Conservation (phyloP, 2,888 invertebrate genomes). For the Escarpia spicata region DNA sequence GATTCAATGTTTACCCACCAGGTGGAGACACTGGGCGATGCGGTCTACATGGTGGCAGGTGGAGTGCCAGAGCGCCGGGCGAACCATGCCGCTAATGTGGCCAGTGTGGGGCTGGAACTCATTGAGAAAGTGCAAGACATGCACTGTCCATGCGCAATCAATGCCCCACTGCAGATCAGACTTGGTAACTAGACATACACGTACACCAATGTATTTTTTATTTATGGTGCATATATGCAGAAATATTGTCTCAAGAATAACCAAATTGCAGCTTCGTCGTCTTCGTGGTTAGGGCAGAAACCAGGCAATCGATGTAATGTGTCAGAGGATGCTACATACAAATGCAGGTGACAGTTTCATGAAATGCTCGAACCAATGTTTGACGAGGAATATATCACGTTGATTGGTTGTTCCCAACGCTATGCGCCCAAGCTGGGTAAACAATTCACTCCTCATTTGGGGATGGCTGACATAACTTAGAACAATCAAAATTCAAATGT, state of each 20-base stretch:
- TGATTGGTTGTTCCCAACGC: no score
- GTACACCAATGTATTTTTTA: no score
- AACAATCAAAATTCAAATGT: no score
- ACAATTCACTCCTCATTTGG: no score
- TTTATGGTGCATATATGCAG: not conserved
- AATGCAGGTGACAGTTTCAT: no score
- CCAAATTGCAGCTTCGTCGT: not conserved
- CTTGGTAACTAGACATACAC: slow-evolving; percentile 23
- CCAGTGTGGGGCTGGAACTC: slow-evolving; percentile 81
- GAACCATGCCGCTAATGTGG: slow-evolving; percentile 79
- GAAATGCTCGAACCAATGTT: no score
- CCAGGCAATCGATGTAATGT: no score
- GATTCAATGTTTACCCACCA: slow-evolving; percentile 58
- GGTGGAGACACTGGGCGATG: slow-evolving; percentile 92
- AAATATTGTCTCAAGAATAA: not conserved
- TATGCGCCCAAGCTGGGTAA: no score
- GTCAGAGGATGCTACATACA: no score
- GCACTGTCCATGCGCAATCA: not conserved
- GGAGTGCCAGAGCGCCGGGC: slow-evolving; percentile 83
- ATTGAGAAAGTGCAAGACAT: slow-evolving; percentile 74
- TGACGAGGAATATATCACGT: no score
- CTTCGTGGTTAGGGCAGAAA: not conserved
- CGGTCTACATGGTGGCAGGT: slow-evolving; percentile 88
- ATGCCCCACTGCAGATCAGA: slow-evolving; percentile 27
- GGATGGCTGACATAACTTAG: no score